These are phyloP conservation scores for Bombus waltoni DNA, from an alignment of 1,140 invertebrate species.

Conservation along the genomic window DNA sequence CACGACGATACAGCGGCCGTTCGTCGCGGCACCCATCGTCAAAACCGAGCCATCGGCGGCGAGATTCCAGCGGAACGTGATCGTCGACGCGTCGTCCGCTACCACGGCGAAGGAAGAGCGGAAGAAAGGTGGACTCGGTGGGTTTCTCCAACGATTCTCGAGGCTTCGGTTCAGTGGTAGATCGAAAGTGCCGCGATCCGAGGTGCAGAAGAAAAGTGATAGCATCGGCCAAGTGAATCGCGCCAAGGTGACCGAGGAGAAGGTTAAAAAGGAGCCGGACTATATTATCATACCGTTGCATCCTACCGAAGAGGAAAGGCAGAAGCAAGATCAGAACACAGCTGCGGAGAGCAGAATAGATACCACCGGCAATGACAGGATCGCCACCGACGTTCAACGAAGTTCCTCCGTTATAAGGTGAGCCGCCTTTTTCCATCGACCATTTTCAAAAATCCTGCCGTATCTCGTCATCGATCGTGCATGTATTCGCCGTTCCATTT, in stretches of 20 bases:
- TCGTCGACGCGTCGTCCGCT: slow-evolving; percentile 26
- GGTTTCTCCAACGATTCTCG: slow-evolving; percentile 83
- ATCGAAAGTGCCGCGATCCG: slow-evolving; percentile 79
- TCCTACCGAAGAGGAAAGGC: slow-evolving; percentile 73
- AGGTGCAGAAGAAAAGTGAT: slow-evolving; percentile 72
- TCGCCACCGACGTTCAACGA: slow-evolving; percentile 64
- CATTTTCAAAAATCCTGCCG: too few relatives aligned
- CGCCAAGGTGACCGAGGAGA: slow-evolving; percentile 44
- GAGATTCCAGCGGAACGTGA: slow-evolving; percentile 21
- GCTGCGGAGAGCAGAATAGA: slow-evolving; percentile 43
- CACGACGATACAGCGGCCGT: slow-evolving; percentile 10
- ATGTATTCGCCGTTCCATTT: not conserved
- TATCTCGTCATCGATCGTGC: not conserved
- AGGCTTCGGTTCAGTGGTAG: slow-evolving; percentile 81
- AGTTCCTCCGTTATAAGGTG: slow-evolving; percentile 76
- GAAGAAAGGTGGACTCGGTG: slow-evolving; percentile 80
- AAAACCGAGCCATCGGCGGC: slow-evolving; percentile 3
- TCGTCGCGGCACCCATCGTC: not conserved
- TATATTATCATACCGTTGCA: slow-evolving; percentile 83
- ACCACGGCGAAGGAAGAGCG: slow-evolving; percentile 65
- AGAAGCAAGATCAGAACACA: slow-evolving; percentile 48
- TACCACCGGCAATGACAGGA: slow-evolving; percentile 38
- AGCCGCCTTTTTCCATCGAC: slow-evolving; percentile 11
- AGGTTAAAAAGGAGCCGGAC: slow-evolving; percentile 76
- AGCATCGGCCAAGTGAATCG: slow-evolving; percentile 36